phyloP scores from a whole-genome alignment of 2,113 vertebrate species.

The Rhinopomastus cyanomelas region DNA sequence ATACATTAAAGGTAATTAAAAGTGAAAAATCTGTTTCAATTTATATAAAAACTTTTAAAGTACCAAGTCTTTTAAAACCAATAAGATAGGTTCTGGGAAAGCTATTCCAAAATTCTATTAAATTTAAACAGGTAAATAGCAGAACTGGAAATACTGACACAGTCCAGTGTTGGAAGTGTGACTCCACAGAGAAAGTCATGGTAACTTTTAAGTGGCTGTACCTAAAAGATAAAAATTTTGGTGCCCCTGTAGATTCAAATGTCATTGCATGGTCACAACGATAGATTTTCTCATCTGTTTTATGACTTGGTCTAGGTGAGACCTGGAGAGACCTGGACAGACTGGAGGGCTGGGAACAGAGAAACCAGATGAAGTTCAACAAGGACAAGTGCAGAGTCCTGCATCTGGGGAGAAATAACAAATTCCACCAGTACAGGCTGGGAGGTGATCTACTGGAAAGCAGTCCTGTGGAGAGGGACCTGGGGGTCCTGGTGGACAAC shows the following conservation, averaged over 20 bases:
- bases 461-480: no score
- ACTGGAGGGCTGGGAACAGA: no score
- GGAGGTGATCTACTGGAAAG: no score
- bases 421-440: no score
- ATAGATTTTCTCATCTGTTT: not conserved
- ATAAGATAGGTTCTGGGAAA: not conserved
- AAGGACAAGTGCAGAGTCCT: no score
- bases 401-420: no score
- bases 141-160: not conserved
- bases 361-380: no score
- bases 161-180: not conserved
- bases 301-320: no score
- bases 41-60: constrained; percentile 4
- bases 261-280: not conserved
- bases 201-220: not conserved
- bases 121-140: constrained; percentile 1
- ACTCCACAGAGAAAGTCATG: not conserved
- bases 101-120: not conserved
- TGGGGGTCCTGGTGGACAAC: no score
- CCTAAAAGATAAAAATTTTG: not conserved
- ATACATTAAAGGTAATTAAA: constrained; percentile 56
- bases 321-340: no score
- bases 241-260: not conserved
- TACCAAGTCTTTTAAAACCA: not conserved
- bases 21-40: not conserved